A percentile compares a stretch with the other conserved stretches of the same genome.
Evolutionary conservation across 1,140 invertebrate species (phyloP).

Genomic region (Drosophila leontia): DNA sequence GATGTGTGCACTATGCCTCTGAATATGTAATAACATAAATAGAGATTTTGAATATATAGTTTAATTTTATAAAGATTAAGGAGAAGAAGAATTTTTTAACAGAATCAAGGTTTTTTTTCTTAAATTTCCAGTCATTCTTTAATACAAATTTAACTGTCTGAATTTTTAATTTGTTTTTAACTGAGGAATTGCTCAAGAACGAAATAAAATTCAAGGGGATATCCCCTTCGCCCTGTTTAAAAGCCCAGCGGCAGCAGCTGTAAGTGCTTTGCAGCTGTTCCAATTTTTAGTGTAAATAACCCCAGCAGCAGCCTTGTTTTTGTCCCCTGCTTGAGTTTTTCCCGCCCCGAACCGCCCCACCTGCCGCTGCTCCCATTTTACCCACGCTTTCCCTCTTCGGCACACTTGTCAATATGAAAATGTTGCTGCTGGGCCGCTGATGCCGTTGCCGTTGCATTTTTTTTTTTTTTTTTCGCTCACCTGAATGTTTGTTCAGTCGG

Average conservation of each 20-base stretch:
- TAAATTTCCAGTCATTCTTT: not conserved
- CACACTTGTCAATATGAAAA: slow-evolving; percentile 79
- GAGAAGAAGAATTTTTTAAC: not conserved
- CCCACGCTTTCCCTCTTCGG: slow-evolving; percentile 25
- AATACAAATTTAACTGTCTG: not conserved
- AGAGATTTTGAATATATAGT: not conserved
- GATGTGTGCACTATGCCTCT: not conserved
- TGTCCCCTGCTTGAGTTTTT: slow-evolving; percentile 51
- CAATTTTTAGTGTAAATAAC: slow-evolving; percentile 81
- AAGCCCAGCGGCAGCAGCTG: slow-evolving; percentile 56
- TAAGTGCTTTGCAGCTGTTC: slow-evolving; percentile 72
- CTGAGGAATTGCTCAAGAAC: not conserved
- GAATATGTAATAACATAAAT: not conserved
- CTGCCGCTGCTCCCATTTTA: slow-evolving; percentile 12
- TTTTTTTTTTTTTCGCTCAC: slow-evolving; percentile 64
- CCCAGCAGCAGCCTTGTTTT: slow-evolving; percentile 59
- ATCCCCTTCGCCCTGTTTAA: slow-evolving; percentile 14
- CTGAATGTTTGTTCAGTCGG: slow-evolving; percentile 84
- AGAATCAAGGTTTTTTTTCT: no score
- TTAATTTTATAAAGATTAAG: not conserved
- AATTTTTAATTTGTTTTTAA: not conserved
- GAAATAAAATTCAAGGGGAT: slow-evolving; percentile 22
- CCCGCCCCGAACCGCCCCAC: not conserved
- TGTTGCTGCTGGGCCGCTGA: slow-evolving; percentile 39
- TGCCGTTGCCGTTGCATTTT: slow-evolving; percentile 54